Conservation (phyloP, 2,113 vertebrate genomes). For the Nibea albiflora region DNA sequence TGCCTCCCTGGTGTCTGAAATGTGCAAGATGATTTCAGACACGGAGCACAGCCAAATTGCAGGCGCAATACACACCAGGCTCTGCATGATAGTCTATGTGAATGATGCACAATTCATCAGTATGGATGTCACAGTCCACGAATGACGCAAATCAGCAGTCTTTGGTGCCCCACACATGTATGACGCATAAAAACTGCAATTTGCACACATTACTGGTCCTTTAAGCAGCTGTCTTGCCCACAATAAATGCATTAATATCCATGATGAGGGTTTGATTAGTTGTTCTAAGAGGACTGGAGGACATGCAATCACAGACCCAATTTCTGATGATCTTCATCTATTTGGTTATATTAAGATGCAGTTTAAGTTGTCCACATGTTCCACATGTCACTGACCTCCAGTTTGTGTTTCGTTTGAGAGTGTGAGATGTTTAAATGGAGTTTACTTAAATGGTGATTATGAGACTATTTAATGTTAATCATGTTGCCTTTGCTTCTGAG, state of each 20-base stretch:
- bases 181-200: constrained; percentile 47
- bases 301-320: background rate
- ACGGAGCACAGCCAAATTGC: constrained; percentile 25
- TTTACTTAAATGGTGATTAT: constrained; percentile 31
- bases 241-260: constrained; percentile 30
- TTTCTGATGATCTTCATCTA: constrained; percentile 28
- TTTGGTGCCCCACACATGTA: constrained; percentile 21
- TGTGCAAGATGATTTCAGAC: constrained; percentile 20
- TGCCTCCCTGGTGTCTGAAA: constrained; percentile 14
- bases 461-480: constrained; percentile 15
- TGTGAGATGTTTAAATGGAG: constrained; percentile 15
- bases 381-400: constrained; percentile 26
- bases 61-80: constrained; percentile 15
- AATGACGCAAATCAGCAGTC: constrained; percentile 38
- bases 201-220: constrained; percentile 58
- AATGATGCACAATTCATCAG: constrained; percentile 41
- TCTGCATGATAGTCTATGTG: constrained; percentile 11
- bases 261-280: constrained; percentile 47
- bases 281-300: constrained; percentile 14
- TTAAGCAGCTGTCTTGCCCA: constrained; percentile 30
- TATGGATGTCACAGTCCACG: constrained; percentile 45
- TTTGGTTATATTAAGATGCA: constrained; percentile 22
- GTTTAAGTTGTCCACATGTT: constrained; percentile 23
- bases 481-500: constrained; percentile 12
- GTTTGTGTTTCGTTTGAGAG: background rate